Conservation (phyloP, 2,797 vertebrate species). For the Hirundo rustica region DNA sequence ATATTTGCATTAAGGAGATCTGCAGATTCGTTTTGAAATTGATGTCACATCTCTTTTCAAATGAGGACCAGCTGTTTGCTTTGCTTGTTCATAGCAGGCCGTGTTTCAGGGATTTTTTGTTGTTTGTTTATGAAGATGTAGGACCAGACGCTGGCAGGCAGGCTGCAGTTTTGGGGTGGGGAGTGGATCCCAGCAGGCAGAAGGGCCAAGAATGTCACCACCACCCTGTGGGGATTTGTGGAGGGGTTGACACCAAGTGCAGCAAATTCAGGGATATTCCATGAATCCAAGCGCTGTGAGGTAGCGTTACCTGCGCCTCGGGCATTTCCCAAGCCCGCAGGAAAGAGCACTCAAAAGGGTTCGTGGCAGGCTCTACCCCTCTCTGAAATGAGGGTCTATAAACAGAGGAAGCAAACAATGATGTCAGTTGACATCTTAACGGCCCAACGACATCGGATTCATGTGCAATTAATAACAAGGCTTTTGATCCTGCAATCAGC, state of each 20-base stretch:
- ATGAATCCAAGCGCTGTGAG: not conserved
- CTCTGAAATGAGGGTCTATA: not conserved
- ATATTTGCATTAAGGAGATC: slow-evolving; percentile 60
- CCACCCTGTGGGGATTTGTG: rapidly evolving
- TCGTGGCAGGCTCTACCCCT: not conserved
- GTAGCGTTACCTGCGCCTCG: rapidly evolving
- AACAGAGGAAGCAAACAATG: slow-evolving; percentile 52
- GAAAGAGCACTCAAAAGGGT: not conserved
- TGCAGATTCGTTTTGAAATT: slow-evolving; percentile 28
- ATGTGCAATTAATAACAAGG: slow-evolving; percentile 48
- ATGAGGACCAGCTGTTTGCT: slow-evolving; percentile 66
- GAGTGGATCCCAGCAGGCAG: not conserved
- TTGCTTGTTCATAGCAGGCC: slow-evolving; percentile 38
- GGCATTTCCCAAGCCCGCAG: not conserved
- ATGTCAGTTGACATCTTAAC: not conserved
- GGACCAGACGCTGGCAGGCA: not conserved
- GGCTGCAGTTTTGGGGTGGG: not conserved
- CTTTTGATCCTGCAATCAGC: slow-evolving; percentile 54
- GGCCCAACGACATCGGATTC: not conserved
- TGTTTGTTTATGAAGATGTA: slow-evolving; percentile 37
- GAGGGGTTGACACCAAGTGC: not conserved
- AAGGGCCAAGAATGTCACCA: not conserved
- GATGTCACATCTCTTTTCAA: slow-evolving; percentile 38
- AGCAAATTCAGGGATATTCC: not conserved
- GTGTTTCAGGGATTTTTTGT: not conserved